Evolutionary conservation across 2,797 vertebrate genomes (phyloP).

Genomic region (Lepus oiostolus): DNA sequence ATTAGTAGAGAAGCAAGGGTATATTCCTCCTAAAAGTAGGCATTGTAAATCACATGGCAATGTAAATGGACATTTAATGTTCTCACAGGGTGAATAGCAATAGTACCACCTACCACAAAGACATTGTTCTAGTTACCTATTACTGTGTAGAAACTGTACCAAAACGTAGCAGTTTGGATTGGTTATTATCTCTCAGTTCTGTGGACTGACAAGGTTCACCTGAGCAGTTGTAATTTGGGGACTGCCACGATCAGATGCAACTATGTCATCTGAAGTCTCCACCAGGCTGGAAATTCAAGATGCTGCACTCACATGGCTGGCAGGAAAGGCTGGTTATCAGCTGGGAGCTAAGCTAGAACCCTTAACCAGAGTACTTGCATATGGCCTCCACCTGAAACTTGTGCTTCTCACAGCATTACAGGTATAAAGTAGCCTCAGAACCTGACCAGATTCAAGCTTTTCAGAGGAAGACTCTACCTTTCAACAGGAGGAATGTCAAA

Average conservation of each 20-base stretch:
- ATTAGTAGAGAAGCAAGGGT: background rate
- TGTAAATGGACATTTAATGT: background rate
- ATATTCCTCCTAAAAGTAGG: background rate
- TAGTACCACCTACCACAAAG: background rate
- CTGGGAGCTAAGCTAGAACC: background rate
- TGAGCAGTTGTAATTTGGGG: too few relatives aligned
- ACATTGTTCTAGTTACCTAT: background rate
- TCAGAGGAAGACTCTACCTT: too few relatives aligned
- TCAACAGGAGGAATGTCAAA: background rate
- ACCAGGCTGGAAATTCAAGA: background rate
- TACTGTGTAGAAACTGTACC: background rate
- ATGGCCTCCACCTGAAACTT: background rate
- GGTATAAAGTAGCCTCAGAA: background rate
- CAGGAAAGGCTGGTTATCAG: background rate
- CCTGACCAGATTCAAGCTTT: background rate
- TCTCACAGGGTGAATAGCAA: background rate
- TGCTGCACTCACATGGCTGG: background rate
- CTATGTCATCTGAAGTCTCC: background rate
- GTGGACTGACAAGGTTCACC: background rate
- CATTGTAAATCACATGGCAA: background rate
- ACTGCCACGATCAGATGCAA: background rate
- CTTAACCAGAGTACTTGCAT: background rate
- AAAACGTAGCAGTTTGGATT: background rate
- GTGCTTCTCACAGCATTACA: background rate
- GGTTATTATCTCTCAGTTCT: background rate